Evolutionary conservation across 2,797 vertebrate genomes (phyloP).

Genomic region (Eospalax fontanierii): DNA sequence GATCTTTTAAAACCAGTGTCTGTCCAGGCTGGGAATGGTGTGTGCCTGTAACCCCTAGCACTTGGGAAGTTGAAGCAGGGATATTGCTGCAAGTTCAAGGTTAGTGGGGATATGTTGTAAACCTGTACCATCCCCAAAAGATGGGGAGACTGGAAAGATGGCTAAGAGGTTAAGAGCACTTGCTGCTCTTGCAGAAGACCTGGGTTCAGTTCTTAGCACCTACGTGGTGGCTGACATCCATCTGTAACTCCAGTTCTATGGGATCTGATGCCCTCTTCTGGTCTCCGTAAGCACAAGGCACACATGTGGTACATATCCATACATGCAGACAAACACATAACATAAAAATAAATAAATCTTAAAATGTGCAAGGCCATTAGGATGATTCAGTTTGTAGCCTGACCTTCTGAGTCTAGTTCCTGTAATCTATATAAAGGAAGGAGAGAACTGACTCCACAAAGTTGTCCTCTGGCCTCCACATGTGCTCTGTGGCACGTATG

Average conservation of each 20-base stretch:
- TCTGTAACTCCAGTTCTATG: too few species aligned
- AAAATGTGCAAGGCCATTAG: background rate
- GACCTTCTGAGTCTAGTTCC: background rate
- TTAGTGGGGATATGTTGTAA: background rate
- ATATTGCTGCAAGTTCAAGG: background rate
- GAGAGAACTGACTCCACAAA: background rate
- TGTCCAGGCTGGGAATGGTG: too few species aligned
- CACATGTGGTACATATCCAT: background rate
- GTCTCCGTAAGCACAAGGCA: too few species aligned
- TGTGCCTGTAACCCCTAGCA: too few species aligned
- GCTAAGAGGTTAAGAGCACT: too few species aligned
- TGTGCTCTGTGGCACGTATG: background rate
- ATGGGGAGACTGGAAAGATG: too few species aligned
- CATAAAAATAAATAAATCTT: background rate
- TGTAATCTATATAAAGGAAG: background rate
- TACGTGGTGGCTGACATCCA: too few species aligned
- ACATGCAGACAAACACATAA: too few species aligned
- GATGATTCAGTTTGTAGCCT: background rate
- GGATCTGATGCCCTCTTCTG: too few species aligned
- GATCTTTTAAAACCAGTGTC: background rate
- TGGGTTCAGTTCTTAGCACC: too few species aligned
- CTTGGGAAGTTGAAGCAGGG: background rate
- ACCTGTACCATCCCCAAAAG: background rate
- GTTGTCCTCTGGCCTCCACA: background rate
- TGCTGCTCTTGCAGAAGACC: too few species aligned